phyloP scores from a whole-genome alignment of 2,888 invertebrate genomes.

The Noctua janthina region DNA sequence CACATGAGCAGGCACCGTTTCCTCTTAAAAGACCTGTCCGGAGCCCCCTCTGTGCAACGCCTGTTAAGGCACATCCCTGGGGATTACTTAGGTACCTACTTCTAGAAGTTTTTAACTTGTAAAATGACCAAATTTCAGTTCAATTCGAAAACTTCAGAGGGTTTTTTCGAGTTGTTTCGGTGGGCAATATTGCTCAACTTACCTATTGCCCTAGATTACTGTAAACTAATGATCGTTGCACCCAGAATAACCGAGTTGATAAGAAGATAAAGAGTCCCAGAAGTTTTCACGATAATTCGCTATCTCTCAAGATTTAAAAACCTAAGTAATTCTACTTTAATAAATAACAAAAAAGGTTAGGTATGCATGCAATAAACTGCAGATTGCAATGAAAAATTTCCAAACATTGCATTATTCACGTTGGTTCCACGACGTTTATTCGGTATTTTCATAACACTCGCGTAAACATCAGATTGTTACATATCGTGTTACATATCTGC shows the following conservation, averaged over 20 bases:
- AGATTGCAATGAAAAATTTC: neutral
- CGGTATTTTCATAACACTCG: conserved; percentile 50
- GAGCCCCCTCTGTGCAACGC: too few relatives aligned
- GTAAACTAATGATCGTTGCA: neutral
- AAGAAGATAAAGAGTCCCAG: neutral
- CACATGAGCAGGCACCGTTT: too few relatives aligned
- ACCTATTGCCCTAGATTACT: neutral
- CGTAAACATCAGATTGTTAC: conserved; percentile 20
- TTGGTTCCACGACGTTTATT: conserved; percentile 10
- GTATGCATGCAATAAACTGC: neutral
- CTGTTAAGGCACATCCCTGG: too few relatives aligned
- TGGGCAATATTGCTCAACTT: neutral
- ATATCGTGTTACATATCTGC: conserved; percentile 45
- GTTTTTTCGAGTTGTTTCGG: neutral
- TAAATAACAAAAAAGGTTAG: neutral
- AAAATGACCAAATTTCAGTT: neutral
- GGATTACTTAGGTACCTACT: too few relatives aligned
- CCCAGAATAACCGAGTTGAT: too few relatives aligned
- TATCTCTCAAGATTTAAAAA: neutral
- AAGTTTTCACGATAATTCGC: neutral
- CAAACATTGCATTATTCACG: conserved; percentile 15
- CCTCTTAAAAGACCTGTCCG: too few relatives aligned
- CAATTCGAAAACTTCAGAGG: neutral
- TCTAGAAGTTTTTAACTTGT: too few relatives aligned
- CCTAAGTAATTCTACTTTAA: neutral